phyloP scores from a whole-genome alignment of 2,888 invertebrate species.

The Prosopocoilus inquinatus region DNA sequence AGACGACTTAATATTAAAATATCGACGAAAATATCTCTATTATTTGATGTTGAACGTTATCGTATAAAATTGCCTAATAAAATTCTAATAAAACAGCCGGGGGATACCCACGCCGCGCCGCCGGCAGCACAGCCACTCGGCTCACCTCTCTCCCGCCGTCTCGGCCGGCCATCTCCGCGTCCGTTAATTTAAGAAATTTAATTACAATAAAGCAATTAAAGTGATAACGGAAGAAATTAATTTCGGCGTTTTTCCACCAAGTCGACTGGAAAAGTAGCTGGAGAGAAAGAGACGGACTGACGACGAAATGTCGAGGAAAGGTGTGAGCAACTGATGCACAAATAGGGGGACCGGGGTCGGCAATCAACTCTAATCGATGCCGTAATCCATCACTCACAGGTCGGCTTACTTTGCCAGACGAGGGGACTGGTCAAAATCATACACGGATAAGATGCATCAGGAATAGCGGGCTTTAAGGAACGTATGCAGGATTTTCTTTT shows the following conservation, averaged over 20 bases:
- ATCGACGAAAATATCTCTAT: conserved; percentile 33
- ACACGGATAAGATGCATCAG: conserved; percentile 16
- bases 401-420: conserved; percentile 5
- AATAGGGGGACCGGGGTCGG: conserved; percentile 33
- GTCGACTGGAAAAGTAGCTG: not conserved
- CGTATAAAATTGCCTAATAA: conserved; percentile 32
- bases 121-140: not conserved
- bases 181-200: conserved; percentile 4
- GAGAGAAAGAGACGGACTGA: conserved; percentile 1
- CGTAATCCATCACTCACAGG: conserved; percentile 48
- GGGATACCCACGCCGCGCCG: conserved; percentile 20
- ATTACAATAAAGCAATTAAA: not conserved
- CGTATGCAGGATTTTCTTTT: conserved; percentile 19
- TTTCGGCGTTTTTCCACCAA: not conserved
- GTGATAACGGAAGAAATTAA: not conserved
- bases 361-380: conserved; percentile 52
- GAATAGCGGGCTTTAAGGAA: conserved; percentile 10
- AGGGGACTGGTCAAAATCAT: conserved; percentile 18
- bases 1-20: conserved; percentile 32
- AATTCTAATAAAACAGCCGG: conserved; percentile 32
- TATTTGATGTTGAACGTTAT: conserved; percentile 30
- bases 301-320: no score
- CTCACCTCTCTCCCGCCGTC: no score
- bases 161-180: no score
- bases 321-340: not conserved